Percentiles rank a stretch among this genome's conserved stretches.
phyloP scores from a whole-genome alignment of 1,140 invertebrate species.

The Pogonomyrmex barbatus region DNA sequence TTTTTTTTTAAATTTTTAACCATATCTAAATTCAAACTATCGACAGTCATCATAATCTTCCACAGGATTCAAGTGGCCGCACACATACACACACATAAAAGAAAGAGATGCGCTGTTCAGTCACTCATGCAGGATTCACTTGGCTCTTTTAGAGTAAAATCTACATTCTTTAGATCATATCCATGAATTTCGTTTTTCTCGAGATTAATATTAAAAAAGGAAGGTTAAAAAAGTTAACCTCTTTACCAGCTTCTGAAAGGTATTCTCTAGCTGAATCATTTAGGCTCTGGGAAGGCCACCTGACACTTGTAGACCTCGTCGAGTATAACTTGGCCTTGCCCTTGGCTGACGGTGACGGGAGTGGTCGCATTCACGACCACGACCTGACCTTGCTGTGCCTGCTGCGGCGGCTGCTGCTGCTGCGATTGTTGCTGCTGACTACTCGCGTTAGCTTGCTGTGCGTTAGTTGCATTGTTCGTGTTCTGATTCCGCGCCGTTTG shows the following conservation, averaged over 20 bases:
- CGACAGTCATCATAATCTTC: constrained; percentile 53
- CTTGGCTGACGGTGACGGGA: constrained; percentile 84
- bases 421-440: constrained; percentile 82
- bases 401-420: constrained; percentile 78
- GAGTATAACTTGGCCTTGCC: constrained; percentile 85
- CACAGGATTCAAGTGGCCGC: constrained; percentile 56
- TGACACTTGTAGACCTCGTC: constrained; percentile 87
- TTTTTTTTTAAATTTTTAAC: constrained; percentile 34
- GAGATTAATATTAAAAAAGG: constrained; percentile 68
- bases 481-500: constrained; percentile 85
- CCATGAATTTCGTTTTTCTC: constrained; percentile 56
- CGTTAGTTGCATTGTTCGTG: constrained; percentile 81
- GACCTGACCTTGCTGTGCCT: constrained; percentile 83
- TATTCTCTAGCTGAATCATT: constrained; percentile 84
- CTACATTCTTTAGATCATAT: constrained; percentile 18
- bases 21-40: constrained; percentile 57
- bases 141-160: constrained; percentile 16
- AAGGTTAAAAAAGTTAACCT: constrained; percentile 73
- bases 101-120: constrained; percentile 40
- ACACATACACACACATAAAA: constrained; percentile 25
- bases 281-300: constrained; percentile 86
- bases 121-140: constrained; percentile 57
- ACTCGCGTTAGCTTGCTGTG: constrained; percentile 81
- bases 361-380: constrained; percentile 85
- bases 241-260: constrained; percentile 76